A percentile compares a stretch with the other conserved stretches of the same genome.
Conservation (phyloP, 2,113 vertebrate genomes). For the Puma concolor region DNA sequence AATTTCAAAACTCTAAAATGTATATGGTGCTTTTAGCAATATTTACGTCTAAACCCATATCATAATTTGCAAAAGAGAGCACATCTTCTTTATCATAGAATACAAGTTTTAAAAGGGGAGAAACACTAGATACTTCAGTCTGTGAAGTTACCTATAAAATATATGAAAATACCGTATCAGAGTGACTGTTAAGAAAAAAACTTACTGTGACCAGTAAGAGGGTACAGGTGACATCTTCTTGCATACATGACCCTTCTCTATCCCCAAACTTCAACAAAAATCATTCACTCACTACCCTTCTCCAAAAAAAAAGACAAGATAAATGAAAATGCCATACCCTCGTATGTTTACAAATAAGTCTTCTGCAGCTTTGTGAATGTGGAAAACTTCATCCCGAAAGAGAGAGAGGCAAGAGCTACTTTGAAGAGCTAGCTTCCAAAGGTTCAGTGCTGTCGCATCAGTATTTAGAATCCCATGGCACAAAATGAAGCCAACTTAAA, state of each 20-base stretch:
- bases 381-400: constrained; percentile 98
- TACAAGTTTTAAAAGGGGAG: background rate
- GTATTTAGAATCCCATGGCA: constrained; percentile 96
- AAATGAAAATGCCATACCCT: constrained; percentile 87
- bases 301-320: constrained; percentile 35
- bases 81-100: background rate
- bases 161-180: background rate
- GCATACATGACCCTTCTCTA: background rate
- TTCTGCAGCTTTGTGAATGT: constrained; percentile 98
- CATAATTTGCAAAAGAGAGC: background rate
- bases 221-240: background rate
- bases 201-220: background rate
- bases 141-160: background rate
- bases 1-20: constrained; percentile 8
- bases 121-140: background rate
- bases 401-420: constrained; percentile 98
- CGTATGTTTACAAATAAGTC: constrained; percentile 98
- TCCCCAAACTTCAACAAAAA: background rate
- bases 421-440: constrained; percentile 99
- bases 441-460: constrained; percentile 94
- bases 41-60: background rate
- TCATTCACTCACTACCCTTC: constrained; percentile 7
- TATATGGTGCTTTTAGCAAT: background rate
- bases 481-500: constrained; percentile 97
- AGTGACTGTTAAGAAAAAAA: background rate